phyloP scores from a whole-genome alignment of 2,797 vertebrate genomes.

The Rhinoraja longicauda region DNA sequence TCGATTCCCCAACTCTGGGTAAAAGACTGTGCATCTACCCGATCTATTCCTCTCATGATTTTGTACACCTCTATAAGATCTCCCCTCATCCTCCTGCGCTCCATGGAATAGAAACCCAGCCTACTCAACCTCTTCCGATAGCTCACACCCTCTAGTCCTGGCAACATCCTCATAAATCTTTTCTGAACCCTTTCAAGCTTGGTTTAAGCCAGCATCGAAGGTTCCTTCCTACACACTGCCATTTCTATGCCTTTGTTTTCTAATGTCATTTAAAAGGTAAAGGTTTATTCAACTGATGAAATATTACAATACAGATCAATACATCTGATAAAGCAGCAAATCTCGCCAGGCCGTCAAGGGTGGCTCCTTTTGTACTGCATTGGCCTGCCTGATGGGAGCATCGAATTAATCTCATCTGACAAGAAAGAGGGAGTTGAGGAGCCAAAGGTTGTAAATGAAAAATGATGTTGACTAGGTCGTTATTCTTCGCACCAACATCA shows the following conservation, averaged over 20 bases:
- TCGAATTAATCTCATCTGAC: conserved; percentile 23
- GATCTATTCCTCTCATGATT: no score
- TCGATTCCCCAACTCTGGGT: no score
- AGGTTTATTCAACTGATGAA: background rate
- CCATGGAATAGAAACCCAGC: no score
- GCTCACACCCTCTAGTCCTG: no score
- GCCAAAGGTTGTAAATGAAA: conserved; percentile 29
- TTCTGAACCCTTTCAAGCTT: no score
- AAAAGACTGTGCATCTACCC: no score
- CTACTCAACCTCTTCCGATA: no score
- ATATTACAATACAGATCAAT: conserved; percentile 27
- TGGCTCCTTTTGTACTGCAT: conserved; percentile 7
- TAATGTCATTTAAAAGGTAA: conserved; percentile 6
- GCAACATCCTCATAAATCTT: no score
- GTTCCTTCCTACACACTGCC: no score
- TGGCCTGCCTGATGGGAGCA: background rate
- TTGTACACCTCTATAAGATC: no score
- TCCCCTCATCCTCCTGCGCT: no score
- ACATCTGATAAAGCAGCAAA: background rate
- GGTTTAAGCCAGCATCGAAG: no score
- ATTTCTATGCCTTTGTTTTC: background rate
- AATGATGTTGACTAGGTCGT: conserved; percentile 9
- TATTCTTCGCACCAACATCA: conserved; percentile 21
- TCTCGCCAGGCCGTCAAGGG: background rate
- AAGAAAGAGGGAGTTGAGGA: conserved; percentile 17